These are phyloP conservation scores for Esox niger DNA, from an alignment of 2,113 vertebrate species.

Conservation along the genomic window DNA sequence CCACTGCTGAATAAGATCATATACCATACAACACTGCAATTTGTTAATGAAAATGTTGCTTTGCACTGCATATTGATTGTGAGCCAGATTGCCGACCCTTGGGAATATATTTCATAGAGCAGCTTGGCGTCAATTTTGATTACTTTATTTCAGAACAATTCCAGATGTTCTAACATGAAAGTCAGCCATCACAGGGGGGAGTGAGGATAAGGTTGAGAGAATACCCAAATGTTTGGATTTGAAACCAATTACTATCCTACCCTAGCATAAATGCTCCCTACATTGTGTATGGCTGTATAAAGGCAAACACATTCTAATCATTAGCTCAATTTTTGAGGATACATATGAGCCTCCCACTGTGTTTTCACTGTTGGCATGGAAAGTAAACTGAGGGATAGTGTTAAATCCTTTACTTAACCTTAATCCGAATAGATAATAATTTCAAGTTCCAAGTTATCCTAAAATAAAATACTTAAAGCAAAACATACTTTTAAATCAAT, in stretches of 20 bases:
- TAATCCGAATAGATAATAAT: too few relatives aligned
- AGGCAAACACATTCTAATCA: constrained; percentile 24
- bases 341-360: too few relatives aligned
- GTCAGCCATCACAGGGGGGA: constrained; percentile 32
- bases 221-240: constrained; percentile 55
- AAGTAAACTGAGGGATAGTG: too few relatives aligned
- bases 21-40: constrained; percentile 42
- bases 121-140: constrained; percentile 67
- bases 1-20: constrained; percentile 48
- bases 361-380: too few relatives aligned
- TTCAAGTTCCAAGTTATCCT: too few relatives aligned
- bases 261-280: constrained; percentile 25
- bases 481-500: too few relatives aligned
- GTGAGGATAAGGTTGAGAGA: constrained; percentile 26
- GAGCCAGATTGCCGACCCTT: constrained; percentile 53
- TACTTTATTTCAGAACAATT: constrained; percentile 69
- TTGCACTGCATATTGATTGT: constrained; percentile 26
- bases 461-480: too few relatives aligned
- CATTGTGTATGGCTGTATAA: constrained; percentile 17
- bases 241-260: constrained; percentile 46
- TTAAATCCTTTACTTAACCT: too few relatives aligned
- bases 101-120: constrained; percentile 62
- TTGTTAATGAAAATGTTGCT: constrained; percentile 52
- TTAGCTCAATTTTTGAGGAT: constrained; percentile 44
- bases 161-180: constrained; percentile 68